Percentiles rank a stretch among this genome's conserved stretches.
phyloP scores from a whole-genome alignment of 2,888 invertebrate species.

The Cyclophora punctaria region DNA sequence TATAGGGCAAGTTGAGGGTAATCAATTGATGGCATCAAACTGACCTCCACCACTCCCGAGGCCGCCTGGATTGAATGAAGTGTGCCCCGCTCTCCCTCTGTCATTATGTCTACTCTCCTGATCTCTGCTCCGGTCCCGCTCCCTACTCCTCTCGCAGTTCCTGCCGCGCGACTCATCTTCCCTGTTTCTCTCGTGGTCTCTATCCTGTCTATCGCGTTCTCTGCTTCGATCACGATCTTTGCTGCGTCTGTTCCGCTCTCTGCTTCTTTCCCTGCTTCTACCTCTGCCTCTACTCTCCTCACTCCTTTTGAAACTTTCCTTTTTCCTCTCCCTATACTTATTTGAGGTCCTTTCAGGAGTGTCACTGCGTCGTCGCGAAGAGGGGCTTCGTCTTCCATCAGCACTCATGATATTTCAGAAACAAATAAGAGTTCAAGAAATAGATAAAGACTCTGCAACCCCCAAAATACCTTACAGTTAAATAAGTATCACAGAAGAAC shows the following conservation, averaged over 20 bases:
- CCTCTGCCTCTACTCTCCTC: constrained; percentile 18
- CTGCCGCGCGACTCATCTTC: constrained; percentile 2
- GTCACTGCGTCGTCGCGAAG: too few species aligned
- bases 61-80: constrained; percentile 39
- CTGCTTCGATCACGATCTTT: constrained; percentile 13
- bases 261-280: constrained; percentile 14
- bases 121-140: constrained; percentile 13
- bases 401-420: too few species aligned
- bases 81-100: constrained; percentile 31
- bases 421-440: too few species aligned
- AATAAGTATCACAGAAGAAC: too few species aligned
- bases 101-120: constrained; percentile 23
- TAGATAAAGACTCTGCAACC: too few species aligned
- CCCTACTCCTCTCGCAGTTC: constrained; percentile 7
- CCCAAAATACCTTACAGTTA: too few species aligned
- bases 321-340: too few species aligned
- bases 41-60: constrained; percentile 50
- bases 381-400: too few species aligned
- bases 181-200: background rate
- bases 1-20: background rate
- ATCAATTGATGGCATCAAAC: background rate
- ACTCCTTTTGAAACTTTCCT: constrained; percentile 3
- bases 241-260: constrained; percentile 21
- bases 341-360: too few species aligned
- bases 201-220: background rate